Evolutionary conservation across 1,140 invertebrate species (phyloP).

Genomic region (Drosophila mojavensis): DNA sequence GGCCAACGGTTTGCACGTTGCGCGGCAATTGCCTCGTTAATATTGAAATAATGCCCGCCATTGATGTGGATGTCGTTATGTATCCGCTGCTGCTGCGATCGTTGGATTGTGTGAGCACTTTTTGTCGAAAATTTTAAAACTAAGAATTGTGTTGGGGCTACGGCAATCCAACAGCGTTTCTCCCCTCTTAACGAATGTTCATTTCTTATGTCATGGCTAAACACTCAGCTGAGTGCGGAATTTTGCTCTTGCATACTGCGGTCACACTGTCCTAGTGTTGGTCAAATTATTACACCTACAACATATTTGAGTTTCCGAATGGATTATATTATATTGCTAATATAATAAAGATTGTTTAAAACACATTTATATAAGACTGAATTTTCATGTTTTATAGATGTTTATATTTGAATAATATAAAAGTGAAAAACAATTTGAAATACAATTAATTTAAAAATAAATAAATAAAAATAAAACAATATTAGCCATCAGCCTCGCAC

Average conservation of each 20-base stretch:
- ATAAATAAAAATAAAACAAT: too few relatives aligned
- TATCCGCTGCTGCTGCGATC: slow-evolving; percentile 23
- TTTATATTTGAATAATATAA: too few relatives aligned
- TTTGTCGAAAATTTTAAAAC: slow-evolving; percentile 47
- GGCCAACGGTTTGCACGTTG: slow-evolving; percentile 61
- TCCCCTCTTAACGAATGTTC: slow-evolving; percentile 52
- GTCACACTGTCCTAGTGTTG: slow-evolving; percentile 37
- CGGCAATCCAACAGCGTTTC: slow-evolving; percentile 59
- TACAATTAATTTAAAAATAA: too few relatives aligned
- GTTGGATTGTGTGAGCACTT: slow-evolving; percentile 48
- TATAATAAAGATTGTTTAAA: background rate
- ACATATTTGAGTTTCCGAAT: too few relatives aligned
- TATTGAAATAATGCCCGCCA: slow-evolving; percentile 78
- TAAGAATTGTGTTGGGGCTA: slow-evolving; percentile 54
- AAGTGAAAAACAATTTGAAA: too few relatives aligned
- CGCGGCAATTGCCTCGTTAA: slow-evolving; percentile 74
- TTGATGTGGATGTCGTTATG: slow-evolving; percentile 47
- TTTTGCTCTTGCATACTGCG: slow-evolving; percentile 13
- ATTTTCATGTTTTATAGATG: too few relatives aligned
- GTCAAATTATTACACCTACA: background rate
- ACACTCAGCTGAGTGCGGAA: slow-evolving; percentile 19
- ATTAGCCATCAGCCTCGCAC: too few relatives aligned
- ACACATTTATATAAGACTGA: too few relatives aligned
- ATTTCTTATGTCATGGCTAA: slow-evolving; percentile 48
- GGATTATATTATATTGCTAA: background rate